Conservation (phyloP, 2,797 vertebrate species). For the Telmatherina bonti region DNA sequence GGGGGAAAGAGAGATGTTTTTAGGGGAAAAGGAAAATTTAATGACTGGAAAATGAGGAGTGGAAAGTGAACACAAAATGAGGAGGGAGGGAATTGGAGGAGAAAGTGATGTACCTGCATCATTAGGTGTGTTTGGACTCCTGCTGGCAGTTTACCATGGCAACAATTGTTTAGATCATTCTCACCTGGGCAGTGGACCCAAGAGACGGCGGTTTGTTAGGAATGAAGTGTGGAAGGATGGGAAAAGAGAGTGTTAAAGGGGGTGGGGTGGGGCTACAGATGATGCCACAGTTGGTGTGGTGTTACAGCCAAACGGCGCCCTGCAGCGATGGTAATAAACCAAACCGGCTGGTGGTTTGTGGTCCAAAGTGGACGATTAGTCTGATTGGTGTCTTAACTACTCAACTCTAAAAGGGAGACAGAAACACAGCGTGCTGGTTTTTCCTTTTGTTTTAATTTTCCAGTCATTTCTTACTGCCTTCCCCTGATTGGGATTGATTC, state of each 20-base stretch:
- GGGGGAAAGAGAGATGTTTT: conserved; percentile 34
- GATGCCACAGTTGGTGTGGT: conserved; percentile 70
- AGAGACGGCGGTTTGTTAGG: conserved; percentile 33
- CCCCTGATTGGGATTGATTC: no score
- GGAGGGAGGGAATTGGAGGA: background rate
- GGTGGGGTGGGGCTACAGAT: conserved; percentile 41
- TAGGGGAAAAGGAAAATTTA: conserved; percentile 12
- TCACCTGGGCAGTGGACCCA: conserved; percentile 57
- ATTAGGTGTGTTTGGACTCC: conserved; percentile 60
- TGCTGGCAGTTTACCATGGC: conserved; percentile 56
- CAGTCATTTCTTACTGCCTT: no score
- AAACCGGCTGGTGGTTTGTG: conserved; percentile 43
- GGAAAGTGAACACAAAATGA: conserved; percentile 4
- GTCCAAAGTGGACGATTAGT: conserved; percentile 54
- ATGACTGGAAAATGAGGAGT: conserved; percentile 5
- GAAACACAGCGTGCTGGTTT: background rate
- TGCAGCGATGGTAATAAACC: conserved; percentile 55
- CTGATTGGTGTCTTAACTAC: conserved; percentile 34
- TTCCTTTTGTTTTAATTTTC: no score
- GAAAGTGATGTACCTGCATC: conserved; percentile 6
- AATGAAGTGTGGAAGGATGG: conserved; percentile 26
- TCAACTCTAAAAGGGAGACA: background rate
- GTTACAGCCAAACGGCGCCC: conserved; percentile 58
- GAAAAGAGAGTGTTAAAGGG: conserved; percentile 7
- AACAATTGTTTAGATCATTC: conserved; percentile 49